Base-by-base conservation (phyloP, 2,113 vertebrate species). In the Vulpes ferrilata region DNA sequence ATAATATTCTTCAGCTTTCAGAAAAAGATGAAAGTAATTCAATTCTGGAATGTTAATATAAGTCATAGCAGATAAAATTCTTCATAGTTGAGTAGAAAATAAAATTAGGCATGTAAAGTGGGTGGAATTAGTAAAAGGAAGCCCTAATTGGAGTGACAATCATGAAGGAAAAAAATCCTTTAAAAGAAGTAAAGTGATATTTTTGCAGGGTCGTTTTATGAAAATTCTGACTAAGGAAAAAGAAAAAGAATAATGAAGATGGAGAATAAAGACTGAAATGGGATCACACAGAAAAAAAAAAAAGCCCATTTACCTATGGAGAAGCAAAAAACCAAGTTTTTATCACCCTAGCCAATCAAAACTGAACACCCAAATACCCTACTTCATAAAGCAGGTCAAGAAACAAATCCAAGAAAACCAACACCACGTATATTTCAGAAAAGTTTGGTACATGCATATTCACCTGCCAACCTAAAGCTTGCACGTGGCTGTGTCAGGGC, bases 21-120 rank as follows among this genome's bases (percentile, higher is more conserved):
- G 60, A 51, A 3, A 53, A 79, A 83, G 69, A 30, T 20, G 78
- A 74, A 84, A 71, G 8, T 27, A 86, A 53, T 67, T 93, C 9
- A 62, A 79, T 93, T 93, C 1, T 22, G 88, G 48, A 96, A 62
- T 69, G 43, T n/a, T 60, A 62, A 80, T 59, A 11, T 38, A 92
- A 43, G 27, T 62, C 74, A 86, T 25, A 67, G 51, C 11, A 83
- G 32, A 64, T 27, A n/a, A 11, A 92, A 43, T 71, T 90, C 11
- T 76, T 88, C 27, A 22, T 59, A 86, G 53, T 79, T 93, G 48
- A 87, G 20, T 67, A 51, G 30, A 80, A 71, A 92, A 62, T 43
- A 64, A 88, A 92, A 71, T 62, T 60, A 73, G 13, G n/a, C 96
- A 19, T 84, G 60, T 88, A 95, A 91, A 89, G 12, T 79, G 19